Conservation (phyloP, 1,140 invertebrate species). For the Pseudomyrmex gracilis region DNA sequence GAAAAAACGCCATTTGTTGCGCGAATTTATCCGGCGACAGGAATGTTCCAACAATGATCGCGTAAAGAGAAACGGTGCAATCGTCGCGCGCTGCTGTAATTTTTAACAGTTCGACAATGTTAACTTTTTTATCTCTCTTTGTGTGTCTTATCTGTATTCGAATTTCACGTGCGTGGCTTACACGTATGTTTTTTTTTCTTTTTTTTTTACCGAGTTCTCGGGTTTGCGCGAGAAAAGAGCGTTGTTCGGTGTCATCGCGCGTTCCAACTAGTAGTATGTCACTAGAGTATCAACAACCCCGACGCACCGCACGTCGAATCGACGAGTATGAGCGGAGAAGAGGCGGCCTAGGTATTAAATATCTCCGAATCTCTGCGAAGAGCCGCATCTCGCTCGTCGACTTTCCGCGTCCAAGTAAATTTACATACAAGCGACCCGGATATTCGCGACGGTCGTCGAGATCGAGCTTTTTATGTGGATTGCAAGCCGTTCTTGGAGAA, state of each 20-base stretch:
- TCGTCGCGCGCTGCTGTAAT: neutral
- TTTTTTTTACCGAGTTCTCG: neutral
- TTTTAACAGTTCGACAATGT: neutral
- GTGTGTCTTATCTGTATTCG: neutral
- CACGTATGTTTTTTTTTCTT: too few species aligned
- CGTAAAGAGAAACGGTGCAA: conserved; percentile 16
- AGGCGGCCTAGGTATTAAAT: conserved; percentile 42
- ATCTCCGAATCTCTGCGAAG: conserved; percentile 50
- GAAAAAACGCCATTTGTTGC: conserved; percentile 24
- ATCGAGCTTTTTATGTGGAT: neutral
- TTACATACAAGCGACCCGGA: conserved; percentile 16
- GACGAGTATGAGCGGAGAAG: conserved; percentile 3
- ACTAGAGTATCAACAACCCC: neutral
- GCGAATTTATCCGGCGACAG: conserved; percentile 3
- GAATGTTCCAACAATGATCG: conserved; percentile 1
- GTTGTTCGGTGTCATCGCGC: neutral
- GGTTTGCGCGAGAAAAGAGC: neutral
- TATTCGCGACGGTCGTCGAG: neutral
- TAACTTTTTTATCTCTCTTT: conserved; percentile 2
- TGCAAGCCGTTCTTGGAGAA: conserved; percentile 4
- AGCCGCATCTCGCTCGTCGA: conserved; percentile 25
- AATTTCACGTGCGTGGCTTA: neutral
- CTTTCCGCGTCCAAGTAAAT: conserved; percentile 65
- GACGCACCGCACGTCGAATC: conserved; percentile 3
- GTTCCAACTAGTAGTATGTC: conserved; percentile 1